Base-by-base conservation (phyloP, 2,113 vertebrate species). In the Grantiella picta region DNA sequence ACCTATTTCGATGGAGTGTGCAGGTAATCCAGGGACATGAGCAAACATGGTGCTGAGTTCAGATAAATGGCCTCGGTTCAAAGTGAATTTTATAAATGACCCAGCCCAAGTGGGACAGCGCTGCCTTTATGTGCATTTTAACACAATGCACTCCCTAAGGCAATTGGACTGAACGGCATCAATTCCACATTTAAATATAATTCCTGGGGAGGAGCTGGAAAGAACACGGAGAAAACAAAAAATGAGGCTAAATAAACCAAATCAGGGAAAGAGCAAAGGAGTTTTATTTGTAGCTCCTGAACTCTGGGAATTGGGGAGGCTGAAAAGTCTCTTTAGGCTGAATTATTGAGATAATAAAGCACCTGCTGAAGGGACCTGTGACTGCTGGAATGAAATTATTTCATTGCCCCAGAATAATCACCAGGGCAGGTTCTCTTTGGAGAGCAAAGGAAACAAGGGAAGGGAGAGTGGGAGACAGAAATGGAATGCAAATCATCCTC, bases 281-380 rank as follows among this genome's bases (percentile, higher is more conserved):
- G 86, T 94, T 96, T 92, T 95, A 95, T 97, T 96, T 97, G 97
- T 91, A 96, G 94, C 96, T 96, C 77, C 94, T 93, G 86, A 95
- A 97, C 91, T 95, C 80, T 91, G 90, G 96, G 93, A 95, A 95
- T 18, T 96, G 87, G 93, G 93, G 94, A 95, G 88, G 82, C 82
- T 70, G 86, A 49, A 63, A 96, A 88, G 87, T 95, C 92, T 94
- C 94, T 89, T 89, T 10, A 96, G 90, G 87, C 79, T 88, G 92
- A 97, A 97, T 97, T 97, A 97, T 49, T 79, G 91, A 95, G 94
- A 97, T 97, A 95, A 97, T 95, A 96, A 96, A 97, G 89, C 95
- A 96, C 96, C 92, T 94, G 95, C 90, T 92, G 91, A 89, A 97
- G 96, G 93, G 91, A 89, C 86, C 92, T 86, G 94, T 53, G 81